A percentile compares a stretch with the other conserved stretches of the same genome.
Conservation (phyloP, 2,797 vertebrate species). For the Myripristis jacobus region DNA sequence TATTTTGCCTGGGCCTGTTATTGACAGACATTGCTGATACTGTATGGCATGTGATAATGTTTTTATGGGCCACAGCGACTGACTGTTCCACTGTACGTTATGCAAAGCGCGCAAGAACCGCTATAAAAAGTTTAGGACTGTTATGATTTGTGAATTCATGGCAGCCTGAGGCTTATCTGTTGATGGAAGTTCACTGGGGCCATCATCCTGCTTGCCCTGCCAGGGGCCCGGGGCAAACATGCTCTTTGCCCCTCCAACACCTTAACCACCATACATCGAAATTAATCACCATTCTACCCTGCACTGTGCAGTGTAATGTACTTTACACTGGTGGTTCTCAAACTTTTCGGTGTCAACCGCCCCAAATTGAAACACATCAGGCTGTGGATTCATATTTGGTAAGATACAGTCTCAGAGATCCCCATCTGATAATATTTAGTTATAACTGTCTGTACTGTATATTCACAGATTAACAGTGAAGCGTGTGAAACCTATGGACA, state of each 20-base stretch:
- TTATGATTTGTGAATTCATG: slow-evolving; percentile 51
- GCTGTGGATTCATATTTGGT: too few species aligned
- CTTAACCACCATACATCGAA: slow-evolving; percentile 22
- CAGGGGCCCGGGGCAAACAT: slow-evolving; percentile 46
- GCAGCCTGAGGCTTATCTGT: slow-evolving; percentile 61
- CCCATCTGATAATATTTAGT: too few species aligned
- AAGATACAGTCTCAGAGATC: background rate
- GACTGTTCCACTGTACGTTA: slow-evolving; percentile 13
- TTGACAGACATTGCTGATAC: slow-evolving; percentile 27
- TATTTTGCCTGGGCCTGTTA: slow-evolving; percentile 34
- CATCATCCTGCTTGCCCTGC: slow-evolving; percentile 57
- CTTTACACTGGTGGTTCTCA: too few species aligned
- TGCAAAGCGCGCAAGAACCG: too few species aligned
- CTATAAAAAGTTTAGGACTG: slow-evolving; percentile 41
- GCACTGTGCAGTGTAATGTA: slow-evolving; percentile 50
- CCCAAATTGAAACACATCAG: too few species aligned
- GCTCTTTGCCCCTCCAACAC: slow-evolving; percentile 20
- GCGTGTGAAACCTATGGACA: too few species aligned
- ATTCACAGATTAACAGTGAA: too few species aligned
- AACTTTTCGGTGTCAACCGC: too few species aligned
- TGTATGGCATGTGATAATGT: slow-evolving; percentile 11
- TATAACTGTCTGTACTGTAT: too few species aligned
- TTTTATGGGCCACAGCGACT: background rate
- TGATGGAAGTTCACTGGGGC: slow-evolving; percentile 66
- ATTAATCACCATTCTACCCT: slow-evolving; percentile 58